Conservation (phyloP, 2,888 invertebrate species). For the Sabatieria punctata region DNA sequence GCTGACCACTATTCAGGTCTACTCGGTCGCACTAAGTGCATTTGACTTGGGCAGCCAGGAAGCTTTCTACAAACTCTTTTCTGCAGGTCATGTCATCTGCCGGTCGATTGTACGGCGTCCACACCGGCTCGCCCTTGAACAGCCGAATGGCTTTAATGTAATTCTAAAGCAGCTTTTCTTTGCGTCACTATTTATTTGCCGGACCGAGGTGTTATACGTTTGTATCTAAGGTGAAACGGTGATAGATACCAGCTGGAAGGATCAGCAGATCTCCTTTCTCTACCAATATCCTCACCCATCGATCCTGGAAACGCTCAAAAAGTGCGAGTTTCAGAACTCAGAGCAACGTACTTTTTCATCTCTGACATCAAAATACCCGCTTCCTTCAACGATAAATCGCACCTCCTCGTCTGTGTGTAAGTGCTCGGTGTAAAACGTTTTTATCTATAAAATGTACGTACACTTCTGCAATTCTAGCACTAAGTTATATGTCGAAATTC, state of each 20-base stretch:
- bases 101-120: slow-evolving; percentile 77
- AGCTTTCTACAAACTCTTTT: too few species aligned
- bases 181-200: too few species aligned
- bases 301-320: too few species aligned
- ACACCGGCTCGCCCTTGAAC: slow-evolving; percentile 81
- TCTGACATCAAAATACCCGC: slow-evolving; percentile 88
- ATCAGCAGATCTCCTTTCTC: slow-evolving; percentile 69
- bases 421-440: slow-evolving; percentile 75
- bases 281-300: slow-evolving; percentile 80
- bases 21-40: too few species aligned
- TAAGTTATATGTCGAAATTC: too few species aligned
- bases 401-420: slow-evolving; percentile 93
- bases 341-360: slow-evolving; percentile 39
- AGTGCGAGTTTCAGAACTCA: neutral
- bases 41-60: too few species aligned
- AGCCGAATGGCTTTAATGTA: slow-evolving; percentile 68
- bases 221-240: slow-evolving; percentile 71
- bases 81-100: too few species aligned
- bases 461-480: too few species aligned
- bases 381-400: slow-evolving; percentile 58
- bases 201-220: slow-evolving; percentile 17
- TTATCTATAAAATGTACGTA: too few species aligned
- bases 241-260: slow-evolving; percentile 87
- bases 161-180: too few species aligned
- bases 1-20: too few species aligned